Evolutionary conservation across 2,113 vertebrate species (phyloP), one percentile per base, ranked within the genome.

Genomic region (Oxyruncus cristatus): DNA sequence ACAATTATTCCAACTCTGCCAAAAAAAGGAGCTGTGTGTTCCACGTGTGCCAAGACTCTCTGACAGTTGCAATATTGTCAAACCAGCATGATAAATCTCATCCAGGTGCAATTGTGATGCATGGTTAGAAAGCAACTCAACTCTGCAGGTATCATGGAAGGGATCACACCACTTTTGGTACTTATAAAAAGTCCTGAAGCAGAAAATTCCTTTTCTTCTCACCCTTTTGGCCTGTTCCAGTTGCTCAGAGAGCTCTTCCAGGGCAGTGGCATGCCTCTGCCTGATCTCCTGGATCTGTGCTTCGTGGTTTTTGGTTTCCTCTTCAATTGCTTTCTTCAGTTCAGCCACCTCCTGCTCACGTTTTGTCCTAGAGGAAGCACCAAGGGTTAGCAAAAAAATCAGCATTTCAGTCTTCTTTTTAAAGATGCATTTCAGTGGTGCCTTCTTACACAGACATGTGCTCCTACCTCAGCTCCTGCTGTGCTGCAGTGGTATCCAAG

Each of bases 191-290:
- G 10, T 7, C 58, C 49, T 5, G 26, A 59, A 59, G 58, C 32
- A 82, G 11, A 14, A 71, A 63, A 86, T 20, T 59, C 3, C 6
- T 52, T 32, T 42, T 30, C 37, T 42, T n/a, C 98, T 98, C 90
- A 99, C 99, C 98, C 99, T 97, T 91, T 99, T 99, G 62, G 99
- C 99, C 97, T 99, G 99, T 8, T 99, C 99, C 53, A 99, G 98
- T 61, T 99, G 99, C 42, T 99, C 99, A 0, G 99, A 99, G 16
- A 99, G 98, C 93, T 99, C 99, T 91, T 99, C 99, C 96, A 99
- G 97, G 3, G 98, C 98, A 0, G 98, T 98, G 5, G 97, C 97
- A 1, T 99, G 99, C 52, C 99, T 98, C 96, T 99, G 99, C 84
- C 99, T 98, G 98, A 99, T 99, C 35, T 99, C 99, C 97, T 99